Evolutionary conservation across 2,888 invertebrate species (phyloP).

Genomic region (Drosophila mimica): DNA sequence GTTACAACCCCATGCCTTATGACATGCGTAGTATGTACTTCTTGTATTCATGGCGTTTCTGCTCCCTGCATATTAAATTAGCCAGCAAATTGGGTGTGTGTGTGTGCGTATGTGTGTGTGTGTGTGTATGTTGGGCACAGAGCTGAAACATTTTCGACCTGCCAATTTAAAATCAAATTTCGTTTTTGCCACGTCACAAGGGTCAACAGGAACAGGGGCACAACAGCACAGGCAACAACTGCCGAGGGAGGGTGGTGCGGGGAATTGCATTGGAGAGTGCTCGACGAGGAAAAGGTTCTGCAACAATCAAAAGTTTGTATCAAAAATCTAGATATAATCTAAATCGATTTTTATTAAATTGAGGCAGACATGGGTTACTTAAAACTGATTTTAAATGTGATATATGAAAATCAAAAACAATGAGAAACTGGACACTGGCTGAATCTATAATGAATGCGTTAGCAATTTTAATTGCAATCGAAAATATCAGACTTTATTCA

Average conservation of each 20-base stretch:
- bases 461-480: not conserved
- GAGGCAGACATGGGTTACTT: not conserved
- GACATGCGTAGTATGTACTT: constrained; percentile 14
- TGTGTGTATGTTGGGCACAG: constrained; percentile 44
- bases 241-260: not conserved
- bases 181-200: constrained; percentile 57
- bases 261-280: not conserved
- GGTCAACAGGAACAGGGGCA: constrained; percentile 29
- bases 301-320: not conserved
- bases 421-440: not conserved
- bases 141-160: constrained; percentile 31
- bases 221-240: not conserved
- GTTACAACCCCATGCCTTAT: constrained; percentile 37
- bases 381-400: not conserved
- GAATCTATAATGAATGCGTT: no score
- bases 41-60: constrained; percentile 41
- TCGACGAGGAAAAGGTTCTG: not conserved
- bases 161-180: constrained; percentile 75
- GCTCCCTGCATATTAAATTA: constrained; percentile 78
- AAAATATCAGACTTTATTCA: not conserved
- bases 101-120: not conserved
- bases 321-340: not conserved
- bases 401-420: not conserved
- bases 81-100: constrained; percentile 66
- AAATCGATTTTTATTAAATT: constrained; percentile 4